Conservation (phyloP, 2,888 invertebrate genomes). For the Phyllotreta cruciferae region DNA sequence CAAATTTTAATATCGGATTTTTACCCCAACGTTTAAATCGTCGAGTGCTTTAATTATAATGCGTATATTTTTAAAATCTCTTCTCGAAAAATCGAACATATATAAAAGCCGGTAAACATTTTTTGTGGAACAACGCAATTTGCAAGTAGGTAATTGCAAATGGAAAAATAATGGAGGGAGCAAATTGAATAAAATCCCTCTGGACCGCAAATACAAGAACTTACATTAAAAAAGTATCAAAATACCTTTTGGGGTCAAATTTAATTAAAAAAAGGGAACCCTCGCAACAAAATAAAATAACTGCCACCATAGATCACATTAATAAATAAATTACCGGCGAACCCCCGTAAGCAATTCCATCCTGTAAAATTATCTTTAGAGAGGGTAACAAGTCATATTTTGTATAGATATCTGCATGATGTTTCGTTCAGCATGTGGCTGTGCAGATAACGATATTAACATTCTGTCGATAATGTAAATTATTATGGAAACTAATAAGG, state of each 20-base stretch:
- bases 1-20: background rate
- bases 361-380: slow-evolving; percentile 18
- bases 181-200: too few species aligned
- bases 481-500: slow-evolving; percentile 36
- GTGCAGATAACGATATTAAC: slow-evolving; percentile 38
- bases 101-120: too few species aligned
- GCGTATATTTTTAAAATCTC: too few species aligned
- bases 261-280: too few species aligned
- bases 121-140: too few species aligned
- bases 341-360: background rate
- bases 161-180: too few species aligned
- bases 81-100: too few species aligned
- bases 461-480: slow-evolving; percentile 37
- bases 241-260: too few species aligned
- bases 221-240: too few species aligned
- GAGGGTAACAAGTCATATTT: slow-evolving; percentile 34
- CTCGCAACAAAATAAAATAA: background rate
- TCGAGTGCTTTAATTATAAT: background rate
- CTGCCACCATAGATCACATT: background rate
- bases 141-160: too few species aligned
- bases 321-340: too few species aligned
- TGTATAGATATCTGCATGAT: slow-evolving; percentile 29
- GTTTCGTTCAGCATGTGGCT: slow-evolving; percentile 36
- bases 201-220: too few species aligned
- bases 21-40: background rate